Conservation (phyloP, 2,113 vertebrate species). For the Bolborhynchus lineola region DNA sequence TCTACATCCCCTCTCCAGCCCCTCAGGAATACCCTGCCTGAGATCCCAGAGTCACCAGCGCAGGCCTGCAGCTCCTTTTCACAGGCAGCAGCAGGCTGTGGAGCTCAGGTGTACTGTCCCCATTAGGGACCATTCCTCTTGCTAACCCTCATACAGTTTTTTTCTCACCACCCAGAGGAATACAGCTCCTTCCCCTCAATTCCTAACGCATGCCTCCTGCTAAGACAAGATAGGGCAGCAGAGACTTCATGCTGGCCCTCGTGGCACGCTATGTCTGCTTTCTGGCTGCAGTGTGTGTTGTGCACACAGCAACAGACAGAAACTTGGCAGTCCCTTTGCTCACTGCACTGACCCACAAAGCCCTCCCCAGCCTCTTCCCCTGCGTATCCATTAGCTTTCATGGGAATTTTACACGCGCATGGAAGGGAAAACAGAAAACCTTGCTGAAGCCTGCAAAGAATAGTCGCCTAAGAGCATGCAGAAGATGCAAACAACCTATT, state of each 20-base stretch:
- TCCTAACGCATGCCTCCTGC: neutral
- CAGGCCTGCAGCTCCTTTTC: neutral
- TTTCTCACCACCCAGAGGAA: neutral
- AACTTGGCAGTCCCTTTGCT: neutral
- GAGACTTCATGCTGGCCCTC: neutral
- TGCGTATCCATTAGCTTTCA: neutral
- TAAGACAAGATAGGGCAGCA: neutral
- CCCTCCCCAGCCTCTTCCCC: neutral
- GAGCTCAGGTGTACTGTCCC: neutral
- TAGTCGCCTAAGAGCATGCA: neutral
- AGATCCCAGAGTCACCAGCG: neutral
- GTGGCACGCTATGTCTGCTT: neutral
- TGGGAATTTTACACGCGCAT: neutral
- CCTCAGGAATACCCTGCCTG: neutral
- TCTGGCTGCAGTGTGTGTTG: rapidly evolving
- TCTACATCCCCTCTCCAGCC: neutral
- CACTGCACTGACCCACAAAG: neutral
- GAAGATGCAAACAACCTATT: neutral
- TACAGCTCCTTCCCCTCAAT: neutral
- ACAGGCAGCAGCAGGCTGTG: neutral
- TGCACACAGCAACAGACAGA: neutral
- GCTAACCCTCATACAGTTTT: neutral
- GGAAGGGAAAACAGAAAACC: neutral
- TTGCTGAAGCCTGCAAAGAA: neutral
- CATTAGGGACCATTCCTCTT: neutral